Evolutionary conservation across 2,113 vertebrate species (phyloP), one percentile per base, ranked within the genome.

Genomic region (Naja naja): DNA sequence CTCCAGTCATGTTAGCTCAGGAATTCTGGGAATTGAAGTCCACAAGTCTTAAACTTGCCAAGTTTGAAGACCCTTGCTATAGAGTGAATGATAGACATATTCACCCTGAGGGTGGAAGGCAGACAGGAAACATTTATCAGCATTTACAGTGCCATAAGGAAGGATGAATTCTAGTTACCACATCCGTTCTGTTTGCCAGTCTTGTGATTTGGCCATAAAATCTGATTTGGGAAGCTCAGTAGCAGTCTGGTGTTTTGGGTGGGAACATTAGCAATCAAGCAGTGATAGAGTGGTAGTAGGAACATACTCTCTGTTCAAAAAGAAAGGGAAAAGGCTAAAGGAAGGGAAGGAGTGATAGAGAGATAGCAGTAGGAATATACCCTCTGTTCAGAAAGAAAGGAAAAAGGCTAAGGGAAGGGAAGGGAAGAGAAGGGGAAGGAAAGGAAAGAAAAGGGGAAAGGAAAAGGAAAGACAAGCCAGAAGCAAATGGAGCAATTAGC

Each of bases 401-500:
- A 30, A 69, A 69, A 69, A 5, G 64, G 30, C 1, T 49, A 49
- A 49, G 47, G 47, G 18, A 6, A 20, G 4, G 18, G 6, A 22
- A 27, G 2, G 9, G 45, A 47, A 60, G 23, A 43, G 3, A 3
- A 85, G 39, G 55, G 34, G 18, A 54, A 39, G 47, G 45, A 3
- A 60, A 60, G 58, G 2, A 18, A 39, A 22, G 11, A 16, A 14
- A 43, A 25, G 5, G 23, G 0, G 18, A 22, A 60, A 14, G 43
- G 10, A 43, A 25, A 27, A 27, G 25, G 43, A 47, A 53, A 58
- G 39, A 39, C 30, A 34, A 87, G 25, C 55, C 54, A 49, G 52
- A 93, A 18, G 81, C 89, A 93, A 89, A 86, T 12, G 74, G 34
- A 93, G 54, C 92, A 64, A 93, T 93, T 93, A 93, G 89, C 55